These are phyloP conservation scores for Urophycis tenuis DNA, from an alignment of 2,797 vertebrate species.

Conservation along the genomic window DNA sequence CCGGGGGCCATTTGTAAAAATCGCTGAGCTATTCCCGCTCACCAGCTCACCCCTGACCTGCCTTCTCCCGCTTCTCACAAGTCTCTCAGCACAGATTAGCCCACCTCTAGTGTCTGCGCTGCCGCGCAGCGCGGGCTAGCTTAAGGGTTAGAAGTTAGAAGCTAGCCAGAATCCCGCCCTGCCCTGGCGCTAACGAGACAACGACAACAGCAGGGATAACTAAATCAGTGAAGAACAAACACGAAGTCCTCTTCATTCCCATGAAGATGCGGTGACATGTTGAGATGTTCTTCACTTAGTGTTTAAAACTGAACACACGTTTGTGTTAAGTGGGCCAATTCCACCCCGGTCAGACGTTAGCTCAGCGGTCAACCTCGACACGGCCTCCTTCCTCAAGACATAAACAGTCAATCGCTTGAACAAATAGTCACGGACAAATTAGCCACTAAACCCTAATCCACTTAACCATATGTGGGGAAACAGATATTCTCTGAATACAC, in stretches of 20 bases:
- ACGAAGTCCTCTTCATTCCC: background rate
- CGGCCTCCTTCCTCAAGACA: background rate
- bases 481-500: background rate
- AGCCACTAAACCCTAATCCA: background rate
- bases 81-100: conserved; percentile 33
- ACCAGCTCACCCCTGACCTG: no score
- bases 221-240: background rate
- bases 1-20: no score
- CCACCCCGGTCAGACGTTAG: background rate
- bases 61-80: background rate
- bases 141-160: conserved; percentile 27
- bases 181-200: background rate
- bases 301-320: no score
- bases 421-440: background rate
- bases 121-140: conserved; percentile 20
- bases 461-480: background rate
- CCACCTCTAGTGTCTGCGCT: conserved; percentile 12
- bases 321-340: background rate
- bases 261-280: background rate
- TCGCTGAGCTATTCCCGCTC: no score
- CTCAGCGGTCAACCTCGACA: background rate
- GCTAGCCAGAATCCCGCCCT: conserved; percentile 17
- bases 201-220: background rate
- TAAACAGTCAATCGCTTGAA: background rate
- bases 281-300: background rate